Evolutionary conservation across 2,797 vertebrate genomes (phyloP).

Genomic region (Heliangelus exortis): DNA sequence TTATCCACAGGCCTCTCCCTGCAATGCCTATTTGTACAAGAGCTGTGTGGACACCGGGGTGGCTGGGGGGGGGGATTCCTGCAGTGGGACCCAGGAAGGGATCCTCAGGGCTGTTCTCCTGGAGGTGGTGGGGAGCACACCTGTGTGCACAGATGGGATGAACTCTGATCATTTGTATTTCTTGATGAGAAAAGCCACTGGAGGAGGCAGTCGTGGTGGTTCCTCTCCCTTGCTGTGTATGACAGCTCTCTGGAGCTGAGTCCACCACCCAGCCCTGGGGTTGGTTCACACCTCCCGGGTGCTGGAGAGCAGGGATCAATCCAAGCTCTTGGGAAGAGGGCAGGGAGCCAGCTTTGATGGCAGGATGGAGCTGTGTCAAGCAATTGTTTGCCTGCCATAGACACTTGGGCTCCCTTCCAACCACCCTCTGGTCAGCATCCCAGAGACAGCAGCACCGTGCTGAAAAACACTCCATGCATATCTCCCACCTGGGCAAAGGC

Average conservation of each 20-base stretch:
- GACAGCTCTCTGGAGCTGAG: not conserved
- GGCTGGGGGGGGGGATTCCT: not conserved
- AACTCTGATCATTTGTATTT: not conserved
- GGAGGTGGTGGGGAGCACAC: too few relatives aligned
- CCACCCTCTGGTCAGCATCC: rapidly evolving
- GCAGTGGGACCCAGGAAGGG: rapidly evolving
- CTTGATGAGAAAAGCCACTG: not conserved
- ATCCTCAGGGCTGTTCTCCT: too few relatives aligned
- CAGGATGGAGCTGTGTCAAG: not conserved
- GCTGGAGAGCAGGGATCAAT: not conserved
- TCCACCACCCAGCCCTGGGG: rapidly evolving
- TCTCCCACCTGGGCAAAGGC: not conserved
- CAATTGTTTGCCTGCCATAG: not conserved
- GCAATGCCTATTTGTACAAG: constrained; percentile 73
- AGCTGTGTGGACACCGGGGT: not conserved
- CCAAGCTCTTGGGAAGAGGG: not conserved
- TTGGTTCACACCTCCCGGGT: not conserved
- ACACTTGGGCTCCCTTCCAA: not conserved
- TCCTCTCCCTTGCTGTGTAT: rapidly evolving
- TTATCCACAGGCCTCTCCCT: constrained; percentile 74
- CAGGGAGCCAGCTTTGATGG: not conserved
- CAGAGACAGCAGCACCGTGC: rapidly evolving
- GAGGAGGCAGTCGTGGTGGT: not conserved
- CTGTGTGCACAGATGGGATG: too few relatives aligned
- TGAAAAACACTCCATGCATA: not conserved